Percentiles rank a stretch among this genome's conserved stretches.
Evolutionary conservation across 37 sponge, comb jelly and placozoan species (phyloP).

Genomic region (Dysidea cf. avara): DNA sequence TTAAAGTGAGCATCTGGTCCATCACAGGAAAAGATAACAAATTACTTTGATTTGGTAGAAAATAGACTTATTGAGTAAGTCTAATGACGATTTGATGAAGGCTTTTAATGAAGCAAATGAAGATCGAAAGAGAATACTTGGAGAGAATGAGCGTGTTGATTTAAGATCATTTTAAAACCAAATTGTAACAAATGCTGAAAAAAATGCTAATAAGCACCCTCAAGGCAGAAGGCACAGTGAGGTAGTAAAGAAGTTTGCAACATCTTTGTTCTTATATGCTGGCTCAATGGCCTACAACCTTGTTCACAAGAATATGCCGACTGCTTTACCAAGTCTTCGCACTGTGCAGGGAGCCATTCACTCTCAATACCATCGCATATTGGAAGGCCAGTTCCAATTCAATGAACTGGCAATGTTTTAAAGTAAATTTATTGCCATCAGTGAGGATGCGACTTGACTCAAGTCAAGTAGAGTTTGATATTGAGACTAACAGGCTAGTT

Average conservation of each 20-base stretch:
- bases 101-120: no score
- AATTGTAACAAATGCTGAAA: conserved; percentile 34
- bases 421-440: not conserved
- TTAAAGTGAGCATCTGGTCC: no score
- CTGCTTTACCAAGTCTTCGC: conserved; percentile 52
- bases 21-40: no score
- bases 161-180: conserved; percentile 25
- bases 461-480: conserved; percentile 46
- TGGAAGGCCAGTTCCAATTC: conserved; percentile 51
- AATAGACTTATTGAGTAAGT: no score
- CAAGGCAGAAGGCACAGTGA: conserved; percentile 25
- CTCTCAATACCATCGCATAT: conserved; percentile 27
- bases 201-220: conserved; percentile 23
- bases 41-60: no score
- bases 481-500: conserved; percentile 43
- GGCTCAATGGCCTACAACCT: conserved; percentile 58
- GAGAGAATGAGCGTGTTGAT: no score
- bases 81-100: no score
- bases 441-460: conserved; percentile 49
- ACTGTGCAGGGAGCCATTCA: conserved; percentile 50
- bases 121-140: no score
- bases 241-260: conserved; percentile 43
- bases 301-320: conserved; percentile 52
- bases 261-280: conserved; percentile 44
- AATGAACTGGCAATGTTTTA: conserved; percentile 15